Base-by-base conservation (phyloP, 2,797 vertebrate genomes). In the Austrolebias charrua region DNA sequence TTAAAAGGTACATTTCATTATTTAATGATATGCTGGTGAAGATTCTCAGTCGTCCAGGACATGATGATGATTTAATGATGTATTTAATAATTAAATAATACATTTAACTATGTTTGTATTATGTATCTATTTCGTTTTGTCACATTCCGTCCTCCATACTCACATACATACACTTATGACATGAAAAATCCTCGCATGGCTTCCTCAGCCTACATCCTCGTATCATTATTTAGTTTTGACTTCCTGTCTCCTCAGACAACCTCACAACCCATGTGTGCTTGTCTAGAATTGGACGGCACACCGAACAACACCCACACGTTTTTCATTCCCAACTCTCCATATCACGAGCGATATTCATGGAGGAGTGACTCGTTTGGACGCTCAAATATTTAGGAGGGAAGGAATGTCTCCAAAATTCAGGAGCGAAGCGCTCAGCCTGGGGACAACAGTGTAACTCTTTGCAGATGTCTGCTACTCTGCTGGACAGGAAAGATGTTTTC, bases 371-470 rank as follows among this genome's bases (percentile, higher is more conserved):
- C 78, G 83, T 84, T 66, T 73, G 59, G 72, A 78, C 83, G 62
- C 85, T 89, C 66, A 89, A 86, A 86, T 84, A 86, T 90, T 85
- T 85, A 84, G 68, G 48, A 82, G 76, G 69, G 63, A 78, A 85
- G 81, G 79, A 87, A 89, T 78, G 77, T 83, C 80, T 80, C 77
- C 70, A 2, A 78, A 71, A 74, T 83, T 78, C 68, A 74, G 76
- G 81, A 87, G 82, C 71, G 63, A 12, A 62, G 50, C 71, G 69
- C 67, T 63, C 52, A 79, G 77, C 79, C 61, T 33, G 65, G 56
- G 76, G 74, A 87, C 80, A 79, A 57, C 52, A 33, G 47, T 61
- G 66, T 83, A 89, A 90, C 75, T 78, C 62, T 65, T 78, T 73
- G 55, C 86, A 90, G 83, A 88, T 90, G 83, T 84, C 24, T 28